Percentiles rank a stretch among this genome's conserved stretches.
phyloP scores from a whole-genome alignment of 2,113 vertebrate species.

The Hyaena hyaena region DNA sequence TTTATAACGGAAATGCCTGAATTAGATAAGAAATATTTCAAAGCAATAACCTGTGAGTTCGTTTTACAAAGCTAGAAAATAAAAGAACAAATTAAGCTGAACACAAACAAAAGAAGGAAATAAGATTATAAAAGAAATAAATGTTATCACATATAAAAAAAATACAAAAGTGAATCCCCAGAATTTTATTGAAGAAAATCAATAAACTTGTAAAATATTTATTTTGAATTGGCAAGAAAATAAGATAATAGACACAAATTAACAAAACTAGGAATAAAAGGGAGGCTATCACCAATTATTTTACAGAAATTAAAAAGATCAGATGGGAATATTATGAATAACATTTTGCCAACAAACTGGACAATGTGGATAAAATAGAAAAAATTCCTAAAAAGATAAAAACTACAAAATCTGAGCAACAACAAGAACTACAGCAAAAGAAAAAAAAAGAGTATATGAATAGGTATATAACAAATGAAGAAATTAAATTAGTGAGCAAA shows the following conservation, averaged over 20 bases:
- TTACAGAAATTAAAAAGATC: neutral
- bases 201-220: neutral
- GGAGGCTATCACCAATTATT: neutral
- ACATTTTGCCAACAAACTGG: neutral
- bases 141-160: neutral
- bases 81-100: neutral
- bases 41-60: neutral
- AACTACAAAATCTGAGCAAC: neutral
- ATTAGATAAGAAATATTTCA: neutral
- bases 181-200: neutral
- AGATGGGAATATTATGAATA: neutral
- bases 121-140: neutral
- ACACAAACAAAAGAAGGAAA: neutral
- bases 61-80: neutral
- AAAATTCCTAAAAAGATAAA: neutral
- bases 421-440: neutral
- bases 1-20: neutral
- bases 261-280: neutral
- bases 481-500: neutral
- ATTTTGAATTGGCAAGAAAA: neutral
- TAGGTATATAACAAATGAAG: neutral
- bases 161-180: neutral
- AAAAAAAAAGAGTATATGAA: neutral
- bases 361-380: neutral
- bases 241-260: neutral